These are phyloP conservation scores for Formica exsecta DNA, from an alignment of 1,140 invertebrate genomes.

Conservation along the genomic window DNA sequence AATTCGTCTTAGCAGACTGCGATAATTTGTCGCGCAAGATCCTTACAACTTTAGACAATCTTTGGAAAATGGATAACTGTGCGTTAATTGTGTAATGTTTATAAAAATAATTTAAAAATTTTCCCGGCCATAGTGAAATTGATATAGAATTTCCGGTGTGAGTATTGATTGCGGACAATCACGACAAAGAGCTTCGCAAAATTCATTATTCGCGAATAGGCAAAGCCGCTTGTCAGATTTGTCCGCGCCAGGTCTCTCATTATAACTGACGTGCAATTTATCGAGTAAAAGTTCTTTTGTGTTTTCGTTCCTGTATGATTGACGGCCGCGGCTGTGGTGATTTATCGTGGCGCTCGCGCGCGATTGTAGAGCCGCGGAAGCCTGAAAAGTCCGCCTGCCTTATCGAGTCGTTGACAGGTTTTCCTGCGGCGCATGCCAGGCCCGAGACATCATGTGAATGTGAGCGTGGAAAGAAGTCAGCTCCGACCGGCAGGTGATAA, in stretches of 20 bases:
- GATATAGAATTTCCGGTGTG: not conserved
- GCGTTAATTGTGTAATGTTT: no score
- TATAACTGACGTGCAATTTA: constrained; percentile 56
- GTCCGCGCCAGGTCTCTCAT: constrained; percentile 29
- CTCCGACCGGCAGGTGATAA: constrained; percentile 14
- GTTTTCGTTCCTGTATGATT: constrained; percentile 48
- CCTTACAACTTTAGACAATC: not conserved
- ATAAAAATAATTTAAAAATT: not conserved
- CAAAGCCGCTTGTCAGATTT: constrained; percentile 23
- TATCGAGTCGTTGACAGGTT: constrained; percentile 52
- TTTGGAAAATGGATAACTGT: not conserved
- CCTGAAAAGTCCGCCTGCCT: constrained; percentile 15
- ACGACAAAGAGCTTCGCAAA: not conserved
- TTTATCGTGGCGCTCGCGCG: constrained; percentile 25
- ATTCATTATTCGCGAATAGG: constrained; percentile 40
- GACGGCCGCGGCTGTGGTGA: constrained; percentile 25
- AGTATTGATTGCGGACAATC: constrained; percentile 12
- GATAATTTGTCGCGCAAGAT: not conserved
- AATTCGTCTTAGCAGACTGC: not conserved
- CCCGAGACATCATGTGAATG: not conserved
- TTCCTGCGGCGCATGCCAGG: constrained; percentile 18
- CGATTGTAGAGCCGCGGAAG: not conserved
- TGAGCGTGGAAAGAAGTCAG: constrained; percentile 29
- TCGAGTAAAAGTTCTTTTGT: constrained; percentile 52
- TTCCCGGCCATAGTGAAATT: not conserved